Base-by-base conservation (phyloP, 2,888 invertebrate genomes). In the Noctua comes region DNA sequence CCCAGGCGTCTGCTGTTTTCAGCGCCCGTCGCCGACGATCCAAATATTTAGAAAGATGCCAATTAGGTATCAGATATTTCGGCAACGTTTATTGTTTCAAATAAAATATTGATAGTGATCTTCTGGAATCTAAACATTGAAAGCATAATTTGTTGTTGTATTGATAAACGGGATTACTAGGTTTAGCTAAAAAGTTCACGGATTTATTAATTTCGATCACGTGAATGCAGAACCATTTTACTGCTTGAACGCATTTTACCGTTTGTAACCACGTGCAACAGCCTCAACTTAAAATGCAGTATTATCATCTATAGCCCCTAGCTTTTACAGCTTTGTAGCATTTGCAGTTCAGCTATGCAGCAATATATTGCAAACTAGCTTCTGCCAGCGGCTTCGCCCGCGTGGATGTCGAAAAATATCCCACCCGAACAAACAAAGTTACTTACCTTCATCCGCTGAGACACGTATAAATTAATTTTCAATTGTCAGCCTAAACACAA, bases 1-100 rank as follows among this genome's bases (percentile, higher is more conserved):
- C 7, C 27, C 5, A 48, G 43, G 13, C 31, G 27, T 48, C 24
- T 43, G 48, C 13, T n/a, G 21, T 69, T 46, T 66, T 36, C 65
- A 66, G 40, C 36, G 54, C n/a, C 54, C 79, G 21, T 78, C 40
- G 68, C 0, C 4, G 36, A 80, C 16, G 24, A 78, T 64, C 59
- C 11, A 80, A 80, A 80, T 84, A 84, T 78, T 80, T 80, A 79
- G 16, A 84, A 78, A 78, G n/a, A 77, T 54, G 68, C 59, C 84
- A 79, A 83, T 75, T 54, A 66, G n/a, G n/a, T 43, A 77, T 54
- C 51, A 68, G 59, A 83, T 78, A 68, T 68, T 68, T 62, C 24
- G 27, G 27, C 21, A 36, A 21, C 21, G 59, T 54, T 77, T 79
- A 68, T 77, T 68, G 27, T 79, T 83, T 16, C 1, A 10, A 16